Base-by-base conservation (phyloP, 2,113 vertebrate species). In the Solea solea region DNA sequence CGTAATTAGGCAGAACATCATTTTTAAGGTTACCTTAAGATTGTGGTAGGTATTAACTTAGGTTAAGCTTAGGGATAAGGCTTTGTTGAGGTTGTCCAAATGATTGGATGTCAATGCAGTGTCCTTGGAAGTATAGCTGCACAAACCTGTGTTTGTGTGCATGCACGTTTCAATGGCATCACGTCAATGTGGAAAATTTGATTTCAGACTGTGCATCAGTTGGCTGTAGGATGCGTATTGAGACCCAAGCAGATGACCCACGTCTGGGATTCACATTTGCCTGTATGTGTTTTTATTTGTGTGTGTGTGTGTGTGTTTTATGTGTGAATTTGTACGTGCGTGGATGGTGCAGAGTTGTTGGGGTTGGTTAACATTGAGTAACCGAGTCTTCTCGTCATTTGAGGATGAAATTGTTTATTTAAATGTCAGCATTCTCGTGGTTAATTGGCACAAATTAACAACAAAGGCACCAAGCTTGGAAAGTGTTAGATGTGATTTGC, bases 161-260 rank as follows among this genome's bases (percentile, higher is more conserved):
- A 44, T 80, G 62, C 81, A 64, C 66, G 64, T 68, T 60, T 7
- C 13, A 9, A 44, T 81, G 78, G 64, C 75, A 75, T 64, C 74
- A 73, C 84, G 79, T 78, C 64, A 81, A 79, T 78, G 82, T 85
- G 75, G 82, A 83, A 78, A 65, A 76, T 41, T 78, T 83, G 75
- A 69, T 86, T 82, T 79, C 84, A 89, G 86, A 82, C 78, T 41
- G 81, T 68, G 75, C 81, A 78, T 77, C 72, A 57, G 68, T 73
- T 82, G 76, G 76, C 88, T 88, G 77, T 78, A 73, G 82, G 86
- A 74, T 89, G 82, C 78, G 83, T 70, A 77, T 51, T 5, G 62
- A 75, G 87, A 90, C 90, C 89, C 9, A 1, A 48, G 71, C 54
- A 16, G 61, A 79, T 87, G 83, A 85, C 88, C 87, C 78, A 73